Percentiles rank a stretch among this genome's conserved stretches.
phyloP scores from a whole-genome alignment of 2,888 invertebrate genomes.

The Dicranocentrus wangi region DNA sequence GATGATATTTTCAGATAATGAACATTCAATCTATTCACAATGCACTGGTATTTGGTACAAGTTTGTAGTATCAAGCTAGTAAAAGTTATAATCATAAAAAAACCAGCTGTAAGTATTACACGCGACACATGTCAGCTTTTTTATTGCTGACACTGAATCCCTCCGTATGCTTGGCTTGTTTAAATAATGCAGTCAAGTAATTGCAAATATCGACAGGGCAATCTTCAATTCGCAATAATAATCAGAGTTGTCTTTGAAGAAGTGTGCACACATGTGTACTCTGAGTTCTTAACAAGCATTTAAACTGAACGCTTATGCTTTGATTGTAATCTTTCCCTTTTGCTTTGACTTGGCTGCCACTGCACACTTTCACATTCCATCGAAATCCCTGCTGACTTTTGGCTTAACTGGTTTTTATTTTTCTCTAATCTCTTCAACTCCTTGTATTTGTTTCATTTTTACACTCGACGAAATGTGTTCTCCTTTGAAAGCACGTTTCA shows the following conservation, averaged over 20 bases:
- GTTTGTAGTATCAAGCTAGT: no score
- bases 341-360: constrained; percentile 3
- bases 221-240: constrained; percentile 12
- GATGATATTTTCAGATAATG: no score
- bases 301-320: constrained; percentile 19
- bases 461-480: neutral
- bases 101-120: constrained; percentile 25
- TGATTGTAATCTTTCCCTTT: constrained; percentile 18
- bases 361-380: constrained; percentile 54
- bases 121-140: constrained; percentile 22
- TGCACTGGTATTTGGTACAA: no score
- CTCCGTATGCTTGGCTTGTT: constrained; percentile 10
- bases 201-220: constrained; percentile 12
- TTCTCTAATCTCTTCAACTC: neutral
- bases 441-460: neutral
- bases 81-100: no score
- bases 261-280: neutral
- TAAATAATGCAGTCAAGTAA: neutral
- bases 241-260: neutral
- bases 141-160: constrained; percentile 9
- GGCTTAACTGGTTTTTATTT: constrained; percentile 45
- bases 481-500: no score
- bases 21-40: no score
- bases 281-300: constrained; percentile 28
- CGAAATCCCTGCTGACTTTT: constrained; percentile 46